Percentiles rank a stretch among this genome's conserved stretches.
Conservation (phyloP, 1,140 invertebrate genomes). For the Eumeta japonica region DNA sequence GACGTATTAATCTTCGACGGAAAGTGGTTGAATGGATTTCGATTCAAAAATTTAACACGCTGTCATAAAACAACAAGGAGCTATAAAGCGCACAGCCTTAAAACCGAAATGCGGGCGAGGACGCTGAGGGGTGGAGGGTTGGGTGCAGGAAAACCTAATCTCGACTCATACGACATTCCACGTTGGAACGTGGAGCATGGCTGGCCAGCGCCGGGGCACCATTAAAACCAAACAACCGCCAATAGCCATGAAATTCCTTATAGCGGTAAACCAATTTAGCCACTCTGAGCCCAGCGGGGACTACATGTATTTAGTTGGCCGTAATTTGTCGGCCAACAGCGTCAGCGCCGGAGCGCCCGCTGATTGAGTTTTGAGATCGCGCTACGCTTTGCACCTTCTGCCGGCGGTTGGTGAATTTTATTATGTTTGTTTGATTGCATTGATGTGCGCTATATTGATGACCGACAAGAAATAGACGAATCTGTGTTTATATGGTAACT, state of each 20-base stretch:
- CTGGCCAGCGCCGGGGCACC: constrained; percentile 17
- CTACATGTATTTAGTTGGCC: neutral
- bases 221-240: constrained; percentile 43
- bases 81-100: constrained; percentile 23
- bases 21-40: constrained; percentile 9
- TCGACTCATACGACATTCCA: constrained; percentile 19
- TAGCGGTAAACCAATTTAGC: constrained; percentile 41
- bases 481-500: too few species aligned
- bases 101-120: constrained; percentile 24
- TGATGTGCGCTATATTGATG: too few species aligned
- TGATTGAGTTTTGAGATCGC: too few species aligned
- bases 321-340: neutral
- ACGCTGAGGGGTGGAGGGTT: too few species aligned
- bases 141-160: constrained; percentile 28
- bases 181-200: constrained; percentile 24
- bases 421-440: too few species aligned
- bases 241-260: constrained; percentile 49
- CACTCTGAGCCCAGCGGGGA: neutral
- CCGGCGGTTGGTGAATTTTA: too few species aligned
- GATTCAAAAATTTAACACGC: too few species aligned
- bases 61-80: constrained; percentile 36
- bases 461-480: too few species aligned
- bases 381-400: too few species aligned
- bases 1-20: constrained; percentile 1
- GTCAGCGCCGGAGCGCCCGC: too few species aligned